These are phyloP conservation scores for Rousettus madagascariensis DNA, from an alignment of 2,797 vertebrate species.

Conservation along the genomic window DNA sequence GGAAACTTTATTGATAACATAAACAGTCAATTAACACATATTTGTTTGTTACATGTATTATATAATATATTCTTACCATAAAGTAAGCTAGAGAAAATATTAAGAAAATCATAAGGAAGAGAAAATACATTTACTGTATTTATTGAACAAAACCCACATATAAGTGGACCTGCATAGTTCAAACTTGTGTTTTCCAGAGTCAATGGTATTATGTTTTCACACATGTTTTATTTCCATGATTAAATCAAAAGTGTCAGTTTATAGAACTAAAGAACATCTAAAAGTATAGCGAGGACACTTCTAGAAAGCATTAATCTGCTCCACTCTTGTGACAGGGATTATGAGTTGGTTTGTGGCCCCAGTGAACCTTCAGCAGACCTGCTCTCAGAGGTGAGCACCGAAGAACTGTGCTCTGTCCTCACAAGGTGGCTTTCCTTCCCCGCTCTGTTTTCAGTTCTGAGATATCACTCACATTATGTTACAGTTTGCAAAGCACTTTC, in stretches of 20 bases:
- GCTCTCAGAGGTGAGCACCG: not conserved
- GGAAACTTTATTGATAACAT: too few relatives aligned
- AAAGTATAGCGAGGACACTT: not conserved
- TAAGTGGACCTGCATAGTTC: not conserved
- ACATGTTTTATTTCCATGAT: not conserved
- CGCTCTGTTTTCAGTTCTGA: not conserved
- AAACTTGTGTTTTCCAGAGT: not conserved
- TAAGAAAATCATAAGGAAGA: not conserved
- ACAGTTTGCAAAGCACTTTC: not conserved
- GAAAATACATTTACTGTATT: too few relatives aligned
- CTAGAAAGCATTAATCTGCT: not conserved
- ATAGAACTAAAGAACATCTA: not conserved
- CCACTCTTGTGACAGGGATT: not conserved
- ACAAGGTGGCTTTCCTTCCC: not conserved
- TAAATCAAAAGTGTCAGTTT: not conserved
- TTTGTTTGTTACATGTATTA: too few relatives aligned
- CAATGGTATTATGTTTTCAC: not conserved
- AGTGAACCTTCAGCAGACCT: not conserved
- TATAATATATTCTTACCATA: not conserved
- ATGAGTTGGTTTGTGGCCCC: not conserved
- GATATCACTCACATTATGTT: not conserved
- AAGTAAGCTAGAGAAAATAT: not conserved
- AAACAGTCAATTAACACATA: too few relatives aligned
- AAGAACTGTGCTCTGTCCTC: not conserved
- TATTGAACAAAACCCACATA: not conserved